Evolutionary conservation across 2,113 vertebrate genomes (phyloP).

Genomic region (Quiscalus mexicanus): DNA sequence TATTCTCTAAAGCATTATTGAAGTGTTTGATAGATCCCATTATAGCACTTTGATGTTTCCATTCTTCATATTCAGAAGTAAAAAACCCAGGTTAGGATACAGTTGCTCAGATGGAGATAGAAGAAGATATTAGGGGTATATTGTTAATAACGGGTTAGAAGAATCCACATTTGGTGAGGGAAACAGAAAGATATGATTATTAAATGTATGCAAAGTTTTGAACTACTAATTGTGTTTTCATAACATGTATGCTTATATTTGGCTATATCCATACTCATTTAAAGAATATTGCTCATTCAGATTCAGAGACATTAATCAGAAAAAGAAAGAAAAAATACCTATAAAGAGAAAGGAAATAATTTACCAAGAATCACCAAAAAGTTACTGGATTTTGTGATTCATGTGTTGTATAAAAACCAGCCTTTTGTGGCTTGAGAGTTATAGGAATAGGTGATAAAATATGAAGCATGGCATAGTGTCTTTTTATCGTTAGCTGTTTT

Average conservation of each 20-base stretch:
- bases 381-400: slow-evolving; percentile 64
- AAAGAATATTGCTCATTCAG: slow-evolving; percentile 67
- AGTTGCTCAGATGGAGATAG: neutral
- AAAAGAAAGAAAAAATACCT: slow-evolving; percentile 58
- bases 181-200: neutral
- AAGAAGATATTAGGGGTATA: neutral
- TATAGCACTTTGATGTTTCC: slow-evolving; percentile 49
- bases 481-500: slow-evolving; percentile 67
- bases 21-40: slow-evolving; percentile 22
- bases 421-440: slow-evolving; percentile 66
- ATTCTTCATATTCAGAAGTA: slow-evolving; percentile 1
- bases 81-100: neutral
- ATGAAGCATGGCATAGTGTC: slow-evolving; percentile 53
- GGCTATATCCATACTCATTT: slow-evolving; percentile 38
- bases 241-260: neutral
- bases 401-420: slow-evolving; percentile 64
- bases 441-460: slow-evolving; percentile 72
- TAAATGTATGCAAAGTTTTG: slow-evolving; percentile 38
- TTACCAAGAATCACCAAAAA: slow-evolving; percentile 70
- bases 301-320: slow-evolving; percentile 65
- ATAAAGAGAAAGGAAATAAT: slow-evolving; percentile 69
- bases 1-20: slow-evolving; percentile 13
- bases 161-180: neutral
- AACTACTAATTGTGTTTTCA: slow-evolving; percentile 49
- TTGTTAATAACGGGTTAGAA: slow-evolving; percentile 1